phyloP scores from a whole-genome alignment of 1,140 invertebrate species.

The Kradibia gibbosae region DNA sequence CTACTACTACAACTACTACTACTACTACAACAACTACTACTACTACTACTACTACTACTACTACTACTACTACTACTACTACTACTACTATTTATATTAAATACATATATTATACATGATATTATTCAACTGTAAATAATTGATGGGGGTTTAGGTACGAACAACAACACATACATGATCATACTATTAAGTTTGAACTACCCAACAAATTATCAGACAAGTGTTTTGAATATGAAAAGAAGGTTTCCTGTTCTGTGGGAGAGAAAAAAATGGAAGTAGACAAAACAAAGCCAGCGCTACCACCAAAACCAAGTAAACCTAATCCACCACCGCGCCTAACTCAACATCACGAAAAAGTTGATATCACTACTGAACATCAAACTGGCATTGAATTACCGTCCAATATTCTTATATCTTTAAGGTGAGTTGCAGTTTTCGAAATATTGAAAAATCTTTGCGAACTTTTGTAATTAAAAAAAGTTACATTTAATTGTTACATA shows the following conservation, averaged over 20 bases:
- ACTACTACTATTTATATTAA: no score
- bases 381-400: conserved; percentile 49
- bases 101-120: no score
- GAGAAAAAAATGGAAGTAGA: conserved; percentile 59
- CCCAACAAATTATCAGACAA: conserved; percentile 54
- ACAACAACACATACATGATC: conserved; percentile 66
- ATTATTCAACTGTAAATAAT: not conserved
- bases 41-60: no score
- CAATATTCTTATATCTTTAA: conserved; percentile 15
- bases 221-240: conserved; percentile 63
- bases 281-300: conserved; percentile 68
- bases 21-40: no score
- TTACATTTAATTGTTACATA: not conserved
- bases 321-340: conserved; percentile 69
- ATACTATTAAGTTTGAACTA: conserved; percentile 57
- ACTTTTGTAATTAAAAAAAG: not conserved
- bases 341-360: conserved; percentile 68
- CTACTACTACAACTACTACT: no score
- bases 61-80: no score
- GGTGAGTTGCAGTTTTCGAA: conserved; percentile 1
- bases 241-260: conserved; percentile 52
- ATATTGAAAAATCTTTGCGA: not conserved
- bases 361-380: conserved; percentile 57
- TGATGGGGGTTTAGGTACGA: conserved; percentile 53
- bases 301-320: conserved; percentile 70